Conservation (phyloP, 2,888 invertebrate species). For the Mechanitis messenoides region DNA sequence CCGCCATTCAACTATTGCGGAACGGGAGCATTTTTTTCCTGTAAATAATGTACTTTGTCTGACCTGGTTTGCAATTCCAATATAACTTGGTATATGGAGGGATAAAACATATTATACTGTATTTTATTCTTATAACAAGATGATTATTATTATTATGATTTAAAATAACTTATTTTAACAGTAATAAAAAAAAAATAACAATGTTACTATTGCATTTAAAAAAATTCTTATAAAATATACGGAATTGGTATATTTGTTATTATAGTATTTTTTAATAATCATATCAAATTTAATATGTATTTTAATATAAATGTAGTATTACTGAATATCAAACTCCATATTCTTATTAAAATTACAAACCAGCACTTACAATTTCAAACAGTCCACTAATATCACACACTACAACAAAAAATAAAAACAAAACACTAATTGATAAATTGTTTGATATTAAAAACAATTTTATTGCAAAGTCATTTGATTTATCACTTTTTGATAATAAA, state of each 20-base stretch:
- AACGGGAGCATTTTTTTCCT: slow-evolving; percentile 32
- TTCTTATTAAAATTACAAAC: slow-evolving; percentile 27
- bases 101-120: too few species aligned
- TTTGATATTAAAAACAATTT: slow-evolving; percentile 41
- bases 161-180: too few species aligned
- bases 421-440: slow-evolving; percentile 35
- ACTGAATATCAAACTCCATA: slow-evolving; percentile 9
- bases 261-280: neutral
- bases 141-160: too few species aligned
- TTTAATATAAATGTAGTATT: too few species aligned
- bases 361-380: slow-evolving; percentile 26
- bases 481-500: slow-evolving; percentile 75
- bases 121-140: too few species aligned
- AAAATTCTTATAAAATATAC: too few species aligned
- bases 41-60: slow-evolving; percentile 29
- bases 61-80: slow-evolving; percentile 25
- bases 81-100: slow-evolving; percentile 14
- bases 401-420: slow-evolving; percentile 23
- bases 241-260: too few species aligned
- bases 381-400: slow-evolving; percentile 34
- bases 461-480: slow-evolving; percentile 72
- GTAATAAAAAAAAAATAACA: too few species aligned
- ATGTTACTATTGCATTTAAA: too few species aligned
- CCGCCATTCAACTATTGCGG: slow-evolving; percentile 50
- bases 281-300: neutral